A percentile compares a stretch with the other conserved stretches of the same genome.
phyloP scores from a whole-genome alignment of 2,797 vertebrate genomes.

The Sebastes miniatus region DNA sequence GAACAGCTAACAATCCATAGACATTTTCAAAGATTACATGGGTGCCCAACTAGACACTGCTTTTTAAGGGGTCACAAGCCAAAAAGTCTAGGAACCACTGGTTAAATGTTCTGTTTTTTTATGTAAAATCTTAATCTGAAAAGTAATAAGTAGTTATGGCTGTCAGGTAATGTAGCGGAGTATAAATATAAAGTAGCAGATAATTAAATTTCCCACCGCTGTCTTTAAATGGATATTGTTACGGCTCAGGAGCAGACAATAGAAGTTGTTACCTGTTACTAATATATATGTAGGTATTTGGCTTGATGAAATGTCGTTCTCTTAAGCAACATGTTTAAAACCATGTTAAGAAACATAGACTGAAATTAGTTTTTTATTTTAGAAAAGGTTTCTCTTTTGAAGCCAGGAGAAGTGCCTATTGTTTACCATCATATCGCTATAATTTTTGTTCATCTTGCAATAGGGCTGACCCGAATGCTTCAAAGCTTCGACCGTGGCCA shows the following conservation, averaged over 20 bases:
- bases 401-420: neutral
- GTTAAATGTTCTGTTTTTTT: neutral
- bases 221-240: neutral
- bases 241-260: neutral
- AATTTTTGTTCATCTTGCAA: neutral
- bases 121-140: neutral
- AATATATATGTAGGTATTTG: neutral
- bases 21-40: neutral
- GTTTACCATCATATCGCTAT: too few species aligned
- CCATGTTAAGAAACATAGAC: neutral
- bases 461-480: neutral
- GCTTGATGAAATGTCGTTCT: neutral
- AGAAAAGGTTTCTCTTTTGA: neutral
- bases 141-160: neutral
- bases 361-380: neutral
- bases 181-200: neutral
- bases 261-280: neutral
- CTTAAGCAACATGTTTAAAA: neutral
- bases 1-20: too few species aligned
- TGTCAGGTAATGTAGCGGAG: neutral
- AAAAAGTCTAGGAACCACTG: neutral
- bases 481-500: too few species aligned
- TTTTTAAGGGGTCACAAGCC: neutral
- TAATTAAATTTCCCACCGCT: neutral
- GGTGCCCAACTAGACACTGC: too few species aligned